These are phyloP conservation scores for Microtus richardsoni DNA, from an alignment of 2,113 vertebrate species.

Conservation along the genomic window DNA sequence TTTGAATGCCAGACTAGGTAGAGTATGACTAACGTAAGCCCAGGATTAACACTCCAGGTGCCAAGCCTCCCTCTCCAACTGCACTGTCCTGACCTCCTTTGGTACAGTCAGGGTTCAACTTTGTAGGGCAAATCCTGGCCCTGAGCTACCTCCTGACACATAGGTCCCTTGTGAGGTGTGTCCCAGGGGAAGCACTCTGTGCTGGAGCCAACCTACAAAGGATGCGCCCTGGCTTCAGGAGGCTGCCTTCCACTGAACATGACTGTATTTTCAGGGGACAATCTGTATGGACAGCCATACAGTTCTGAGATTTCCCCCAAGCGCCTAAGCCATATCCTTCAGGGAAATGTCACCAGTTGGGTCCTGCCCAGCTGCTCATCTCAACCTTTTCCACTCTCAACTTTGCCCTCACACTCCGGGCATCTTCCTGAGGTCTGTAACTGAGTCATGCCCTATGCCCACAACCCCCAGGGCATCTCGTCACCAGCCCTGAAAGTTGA, in stretches of 20 bases:
- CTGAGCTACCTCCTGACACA: neutral
- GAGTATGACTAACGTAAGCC: neutral
- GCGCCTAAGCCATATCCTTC: neutral
- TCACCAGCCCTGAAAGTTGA: neutral
- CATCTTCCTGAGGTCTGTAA: neutral
- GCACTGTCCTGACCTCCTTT: too few species aligned
- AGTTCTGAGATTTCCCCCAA: neutral
- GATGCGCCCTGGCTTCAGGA: neutral
- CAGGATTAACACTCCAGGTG: fast-evolving
- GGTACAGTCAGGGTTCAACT: neutral
- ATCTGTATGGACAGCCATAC: neutral
- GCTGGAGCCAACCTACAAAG: neutral
- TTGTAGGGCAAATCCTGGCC: neutral
- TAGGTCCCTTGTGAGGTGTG: neutral
- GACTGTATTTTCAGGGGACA: neutral
- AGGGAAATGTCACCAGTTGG: neutral
- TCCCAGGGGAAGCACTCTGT: fast-evolving
- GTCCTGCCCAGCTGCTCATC: neutral
- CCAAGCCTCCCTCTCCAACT: neutral
- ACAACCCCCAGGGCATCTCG: neutral
- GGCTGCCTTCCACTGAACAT: neutral
- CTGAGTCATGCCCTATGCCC: neutral
- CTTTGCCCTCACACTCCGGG: neutral
- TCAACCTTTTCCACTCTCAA: neutral
- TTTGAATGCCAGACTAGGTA: neutral